Evolutionary conservation across 1,140 invertebrate species (phyloP), one percentile per base, ranked within the genome.

Genomic region (Drosophila kikkawai): DNA sequence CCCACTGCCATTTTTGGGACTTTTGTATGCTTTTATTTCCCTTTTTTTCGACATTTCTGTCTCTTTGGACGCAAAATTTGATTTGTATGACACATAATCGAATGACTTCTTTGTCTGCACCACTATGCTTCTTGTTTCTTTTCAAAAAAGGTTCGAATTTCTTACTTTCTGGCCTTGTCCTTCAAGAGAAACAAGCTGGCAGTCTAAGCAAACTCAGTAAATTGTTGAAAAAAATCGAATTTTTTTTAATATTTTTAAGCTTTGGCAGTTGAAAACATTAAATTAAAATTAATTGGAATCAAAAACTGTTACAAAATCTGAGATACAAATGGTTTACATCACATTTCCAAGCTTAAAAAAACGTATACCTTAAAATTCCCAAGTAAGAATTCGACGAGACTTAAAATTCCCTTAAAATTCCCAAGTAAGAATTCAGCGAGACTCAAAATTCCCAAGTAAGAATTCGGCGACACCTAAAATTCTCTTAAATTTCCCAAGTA

Each of bases 31-130:
- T 50, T 73, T 57, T 70, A 34, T 47, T 37, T 12, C 63, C 32
- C 11, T 41, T 32, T 53, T n/a, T 15, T 57, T 32, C 12, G 12
- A n/a, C 12, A 29, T 29, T 29, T 26, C 19, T 37, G 12, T 51
- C 13, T 6, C 32, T 56, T 57, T 13, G 22, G 57, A 15, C 60
- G 47, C 65, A 70, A 70, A 67, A 68, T 37, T 37, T 70, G 67
- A 70, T 70, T 67, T 68, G 39, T 70, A 53, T 70, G 67, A 32
- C 34, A 70, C 63, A 70, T 67, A 68, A 70, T 70, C 67, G 51
- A 70, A 55, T 55, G 53, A 55, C 53, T 55, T 55, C 34, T 55
- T 55, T 55, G 53, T 55, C 53, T 55, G 53, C 32, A 36, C 4
- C n/a, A 37, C 29, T 53, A 36, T 22, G 32, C 13, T 22, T 11